Evolutionary conservation across 2,113 vertebrate species (phyloP), one percentile per base, ranked within the genome.

Genomic region (Menura novaehollandiae): DNA sequence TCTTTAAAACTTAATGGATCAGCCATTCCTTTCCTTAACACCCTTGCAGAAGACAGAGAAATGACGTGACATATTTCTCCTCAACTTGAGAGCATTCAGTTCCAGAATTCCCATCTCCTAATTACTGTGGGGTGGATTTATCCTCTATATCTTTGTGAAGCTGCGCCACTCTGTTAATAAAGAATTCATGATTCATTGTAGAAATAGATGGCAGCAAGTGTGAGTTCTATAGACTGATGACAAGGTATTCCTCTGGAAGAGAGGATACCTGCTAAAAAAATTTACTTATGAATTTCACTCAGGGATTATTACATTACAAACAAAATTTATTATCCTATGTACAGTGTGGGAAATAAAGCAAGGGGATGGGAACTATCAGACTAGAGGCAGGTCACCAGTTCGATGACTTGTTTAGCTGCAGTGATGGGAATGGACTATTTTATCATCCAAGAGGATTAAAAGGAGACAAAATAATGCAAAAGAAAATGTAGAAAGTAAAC

Each of bases 391-490:
- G 85, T 95, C 94, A 94, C 55, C 80, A 13, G 4, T 79, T 62
- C 85, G 59, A 51, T 71, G 58, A 47, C 59, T 95, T 83, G 43
- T 21, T 90, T 85, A 95, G 21, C 77, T 2, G 3, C 43, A 90
- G 4, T 86, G 78, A 77, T 91, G 96, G 91, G 90, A 97, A 96
- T 47, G 1, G 43, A n/a, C 27, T 51, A 41, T 44, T 89, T 85
- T 96, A 44, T 79, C 85, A 83, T 90, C 78, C 77, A 59, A 88
- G 28, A 79, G 72, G 85, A 96, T 93, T 96, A 91, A 91, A 91
- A 93, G 52, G 33, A 88, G 35, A 71, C 72, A 85, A 82, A 93
- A 68, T 74, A 93, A 89, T 88, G 72, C 44, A 88, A 95, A 93
- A 59, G 85, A 88, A 94, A 95, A 90, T 0, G 20, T 58, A 68